Conservation (phyloP, 2,888 invertebrate species). For the Drosophila engyochracea region DNA sequence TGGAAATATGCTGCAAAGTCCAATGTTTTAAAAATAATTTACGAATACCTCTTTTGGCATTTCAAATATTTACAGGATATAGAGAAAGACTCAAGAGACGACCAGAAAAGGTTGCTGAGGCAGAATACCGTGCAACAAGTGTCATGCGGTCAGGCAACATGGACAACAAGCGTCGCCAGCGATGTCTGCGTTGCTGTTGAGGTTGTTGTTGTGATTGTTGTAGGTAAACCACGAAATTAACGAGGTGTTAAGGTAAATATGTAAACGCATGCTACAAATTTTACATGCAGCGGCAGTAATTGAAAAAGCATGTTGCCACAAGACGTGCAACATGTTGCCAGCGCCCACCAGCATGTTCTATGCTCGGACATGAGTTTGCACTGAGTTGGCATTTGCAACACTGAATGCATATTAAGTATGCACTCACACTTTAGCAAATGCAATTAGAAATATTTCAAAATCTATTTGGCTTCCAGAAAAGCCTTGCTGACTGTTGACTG, state of each 20-base stretch:
- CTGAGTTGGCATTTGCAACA: slow-evolving; percentile 38
- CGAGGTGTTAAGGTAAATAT: slow-evolving; percentile 72
- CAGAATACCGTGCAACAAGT: slow-evolving; percentile 71
- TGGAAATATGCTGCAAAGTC: background rate
- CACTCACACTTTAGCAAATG: slow-evolving; percentile 9
- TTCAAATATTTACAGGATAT: background rate
- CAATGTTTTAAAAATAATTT: background rate
- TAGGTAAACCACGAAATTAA: slow-evolving; percentile 50
- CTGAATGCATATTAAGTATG: slow-evolving; percentile 29
- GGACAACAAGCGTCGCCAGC: slow-evolving; percentile 67
- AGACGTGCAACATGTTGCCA: slow-evolving; percentile 54
- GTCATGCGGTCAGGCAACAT: slow-evolving; percentile 58
- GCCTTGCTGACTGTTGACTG: background rate
- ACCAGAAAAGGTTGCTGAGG: slow-evolving; percentile 64
- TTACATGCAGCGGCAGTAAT: slow-evolving; percentile 66
- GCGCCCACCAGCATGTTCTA: slow-evolving; percentile 30
- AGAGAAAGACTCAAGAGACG: slow-evolving; percentile 3
- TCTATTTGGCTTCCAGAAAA: background rate
- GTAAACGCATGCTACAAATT: slow-evolving; percentile 69
- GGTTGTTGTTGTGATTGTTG: slow-evolving; percentile 32
- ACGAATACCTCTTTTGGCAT: background rate
- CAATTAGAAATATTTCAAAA: background rate
- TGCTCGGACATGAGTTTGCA: slow-evolving; percentile 61
- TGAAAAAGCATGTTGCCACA: slow-evolving; percentile 73
- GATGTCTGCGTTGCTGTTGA: slow-evolving; percentile 31